Conservation (phyloP, 2,113 vertebrate genomes). For the Entelurus aequoreus region DNA sequence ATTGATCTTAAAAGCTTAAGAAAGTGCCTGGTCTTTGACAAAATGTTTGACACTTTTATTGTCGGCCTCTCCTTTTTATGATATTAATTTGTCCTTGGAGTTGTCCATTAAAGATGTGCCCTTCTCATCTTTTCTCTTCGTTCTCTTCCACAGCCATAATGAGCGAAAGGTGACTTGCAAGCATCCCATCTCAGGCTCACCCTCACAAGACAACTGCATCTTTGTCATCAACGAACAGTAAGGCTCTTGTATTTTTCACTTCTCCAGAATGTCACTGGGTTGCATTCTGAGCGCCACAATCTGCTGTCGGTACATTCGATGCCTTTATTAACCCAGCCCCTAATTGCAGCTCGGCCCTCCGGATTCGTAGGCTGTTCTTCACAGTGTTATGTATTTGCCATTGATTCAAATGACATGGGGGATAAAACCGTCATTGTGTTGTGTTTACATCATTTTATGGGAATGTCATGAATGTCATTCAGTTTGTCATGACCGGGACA, state of each 20-base stretch:
- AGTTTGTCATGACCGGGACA: constrained; percentile 1
- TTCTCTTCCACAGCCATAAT: constrained; percentile 81
- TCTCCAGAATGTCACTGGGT: constrained; percentile 33
- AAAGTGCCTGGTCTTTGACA: too few species aligned
- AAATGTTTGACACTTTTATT: too few species aligned
- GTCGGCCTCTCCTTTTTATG: background rate
- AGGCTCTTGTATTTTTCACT: constrained; percentile 69
- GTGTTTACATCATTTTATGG: constrained; percentile 6
- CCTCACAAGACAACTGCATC: constrained; percentile 98
- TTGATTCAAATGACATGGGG: constrained; percentile 2
- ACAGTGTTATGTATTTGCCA: constrained; percentile 12
- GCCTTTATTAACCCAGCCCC: background rate
- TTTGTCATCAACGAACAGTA: constrained; percentile 98
- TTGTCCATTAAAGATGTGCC: background rate
- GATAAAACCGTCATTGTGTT: constrained; percentile 12
- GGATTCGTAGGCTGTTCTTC: constrained; percentile 11
- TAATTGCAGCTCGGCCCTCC: constrained; percentile 20
- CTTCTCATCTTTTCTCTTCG: background rate
- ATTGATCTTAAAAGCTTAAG: background rate
- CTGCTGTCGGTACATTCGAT: constrained; percentile 21
- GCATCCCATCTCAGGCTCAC: constrained; percentile 87
- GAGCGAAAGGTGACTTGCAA: constrained; percentile 98
- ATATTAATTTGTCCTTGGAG: background rate
- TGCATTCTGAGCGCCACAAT: constrained; percentile 40
- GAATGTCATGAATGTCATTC: constrained; percentile 25